Evolutionary conservation across 2,113 vertebrate species (phyloP).

Genomic region (Grammatotria lemairii): DNA sequence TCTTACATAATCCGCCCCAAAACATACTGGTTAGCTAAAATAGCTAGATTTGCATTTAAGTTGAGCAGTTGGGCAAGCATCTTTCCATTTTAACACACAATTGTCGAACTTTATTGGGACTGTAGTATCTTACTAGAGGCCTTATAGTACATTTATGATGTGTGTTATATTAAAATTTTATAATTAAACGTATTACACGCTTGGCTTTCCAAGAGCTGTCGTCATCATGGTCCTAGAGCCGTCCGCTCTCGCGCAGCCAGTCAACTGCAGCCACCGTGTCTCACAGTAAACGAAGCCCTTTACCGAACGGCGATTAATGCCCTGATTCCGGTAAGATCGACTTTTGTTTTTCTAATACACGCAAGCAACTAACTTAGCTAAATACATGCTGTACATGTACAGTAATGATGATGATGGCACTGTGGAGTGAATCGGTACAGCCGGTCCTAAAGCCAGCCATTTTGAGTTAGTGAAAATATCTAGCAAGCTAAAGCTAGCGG

Average conservation of each 20-base stretch:
- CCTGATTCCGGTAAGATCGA: conserved; percentile 47
- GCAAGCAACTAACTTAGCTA: neutral
- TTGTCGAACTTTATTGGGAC: neutral
- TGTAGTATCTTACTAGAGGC: fast-evolving
- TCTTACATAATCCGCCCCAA: neutral
- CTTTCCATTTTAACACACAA: neutral
- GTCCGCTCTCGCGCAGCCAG: neutral
- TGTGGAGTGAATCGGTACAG: conserved; percentile 28
- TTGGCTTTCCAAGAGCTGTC: conserved; percentile 22
- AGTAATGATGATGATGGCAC: conserved; percentile 1
- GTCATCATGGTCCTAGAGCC: conserved; percentile 76
- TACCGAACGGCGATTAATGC: neutral
- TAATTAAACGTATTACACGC: conserved; percentile 16
- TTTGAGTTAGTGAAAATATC: conserved; percentile 61
- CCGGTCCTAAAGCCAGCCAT: conserved; percentile 81
- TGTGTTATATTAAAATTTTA: neutral
- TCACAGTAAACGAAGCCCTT: neutral
- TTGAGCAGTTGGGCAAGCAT: neutral
- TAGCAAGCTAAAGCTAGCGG: conserved; percentile 22
- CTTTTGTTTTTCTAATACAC: neutral
- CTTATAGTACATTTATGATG: neutral
- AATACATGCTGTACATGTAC: neutral
- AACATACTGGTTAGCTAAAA: neutral
- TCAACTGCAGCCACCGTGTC: conserved; percentile 7
- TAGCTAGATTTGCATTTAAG: neutral